Conservation (phyloP, 1,140 invertebrate genomes). For the Zelostemma sp. region DNA sequence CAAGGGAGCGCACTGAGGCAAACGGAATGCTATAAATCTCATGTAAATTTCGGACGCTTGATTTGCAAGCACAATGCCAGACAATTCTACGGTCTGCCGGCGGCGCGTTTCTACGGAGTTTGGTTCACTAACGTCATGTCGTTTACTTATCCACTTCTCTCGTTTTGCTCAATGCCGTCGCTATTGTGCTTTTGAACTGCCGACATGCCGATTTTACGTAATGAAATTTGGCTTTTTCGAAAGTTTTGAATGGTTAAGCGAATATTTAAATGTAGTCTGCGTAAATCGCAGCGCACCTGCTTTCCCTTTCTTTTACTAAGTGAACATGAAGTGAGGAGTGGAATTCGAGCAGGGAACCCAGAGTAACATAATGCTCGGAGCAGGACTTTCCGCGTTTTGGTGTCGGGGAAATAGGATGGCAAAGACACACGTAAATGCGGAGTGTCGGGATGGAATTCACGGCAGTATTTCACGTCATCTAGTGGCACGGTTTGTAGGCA, state of each 20-base stretch:
- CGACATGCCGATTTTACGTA: background rate
- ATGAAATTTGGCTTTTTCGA: too few species aligned
- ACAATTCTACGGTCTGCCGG: conserved; percentile 61
- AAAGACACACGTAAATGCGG: conserved; percentile 28
- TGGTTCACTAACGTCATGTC: conserved; percentile 5
- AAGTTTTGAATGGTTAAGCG: too few species aligned
- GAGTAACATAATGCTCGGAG: conserved; percentile 15
- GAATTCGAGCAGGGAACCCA: conserved; percentile 8
- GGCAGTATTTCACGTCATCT: conserved; percentile 53
- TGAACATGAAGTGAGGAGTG: conserved; percentile 4
- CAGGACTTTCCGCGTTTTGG: conserved; percentile 10
- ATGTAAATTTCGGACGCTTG: conserved; percentile 67
- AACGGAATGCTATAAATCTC: conserved; percentile 68
- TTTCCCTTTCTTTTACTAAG: conserved; percentile 2
- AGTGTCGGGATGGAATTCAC: conserved; percentile 53
- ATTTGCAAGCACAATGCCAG: conserved; percentile 68
- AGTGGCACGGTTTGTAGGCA: conserved; percentile 33
- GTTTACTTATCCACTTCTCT: conserved; percentile 9
- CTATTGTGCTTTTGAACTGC: conserved; percentile 3
- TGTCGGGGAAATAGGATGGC: conserved; percentile 17
- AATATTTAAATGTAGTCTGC: too few species aligned
- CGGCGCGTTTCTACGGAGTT: conserved; percentile 23
- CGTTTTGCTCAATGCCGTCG: conserved; percentile 1
- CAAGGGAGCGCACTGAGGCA: conserved; percentile 37
- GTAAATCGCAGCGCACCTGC: background rate